Percentiles rank a stretch among this genome's conserved stretches.
Conservation (phyloP, 92 coral and sea anemone genomes). For the Porites divaricata region DNA sequence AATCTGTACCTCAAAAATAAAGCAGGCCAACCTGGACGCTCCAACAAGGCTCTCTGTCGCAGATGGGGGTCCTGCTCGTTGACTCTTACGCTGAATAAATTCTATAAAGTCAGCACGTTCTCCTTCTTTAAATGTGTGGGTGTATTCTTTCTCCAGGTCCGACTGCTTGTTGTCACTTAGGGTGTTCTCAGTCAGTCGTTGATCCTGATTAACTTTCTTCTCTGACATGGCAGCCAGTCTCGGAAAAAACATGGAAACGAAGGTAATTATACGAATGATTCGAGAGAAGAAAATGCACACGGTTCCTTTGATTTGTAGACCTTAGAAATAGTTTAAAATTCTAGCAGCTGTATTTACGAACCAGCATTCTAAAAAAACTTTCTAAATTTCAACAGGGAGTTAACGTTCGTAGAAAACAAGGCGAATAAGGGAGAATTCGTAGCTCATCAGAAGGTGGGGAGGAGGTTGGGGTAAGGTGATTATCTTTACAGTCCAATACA, state of each 20-base stretch:
- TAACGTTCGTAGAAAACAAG: too few species aligned
- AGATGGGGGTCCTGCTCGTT: background rate
- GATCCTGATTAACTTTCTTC: background rate
- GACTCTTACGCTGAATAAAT: background rate
- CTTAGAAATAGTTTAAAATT: too few species aligned
- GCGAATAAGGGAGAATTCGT: too few species aligned
- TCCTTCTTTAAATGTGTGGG: background rate
- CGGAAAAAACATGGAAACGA: background rate
- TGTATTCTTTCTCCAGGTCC: background rate
- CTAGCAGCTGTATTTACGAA: too few species aligned
- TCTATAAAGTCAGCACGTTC: constrained; percentile 7
- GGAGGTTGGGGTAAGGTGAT: too few species aligned
- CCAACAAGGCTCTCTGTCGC: background rate
- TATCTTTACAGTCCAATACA: too few species aligned
- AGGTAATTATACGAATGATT: background rate
- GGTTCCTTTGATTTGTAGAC: too few species aligned
- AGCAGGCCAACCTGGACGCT: constrained; percentile 18
- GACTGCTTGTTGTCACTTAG: constrained; percentile 9
- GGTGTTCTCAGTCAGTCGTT: constrained; percentile 16
- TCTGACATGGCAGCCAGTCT: constrained; percentile 23
- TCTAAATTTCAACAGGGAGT: too few species aligned
- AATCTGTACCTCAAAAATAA: constrained; percentile 2
- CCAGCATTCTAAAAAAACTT: too few species aligned
- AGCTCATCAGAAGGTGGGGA: too few species aligned
- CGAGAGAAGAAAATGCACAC: too few species aligned